Percentiles rank a stretch among this genome's conserved stretches.
Evolutionary conservation across 2,797 vertebrate genomes (phyloP).

Genomic region (Falco peregrinus): DNA sequence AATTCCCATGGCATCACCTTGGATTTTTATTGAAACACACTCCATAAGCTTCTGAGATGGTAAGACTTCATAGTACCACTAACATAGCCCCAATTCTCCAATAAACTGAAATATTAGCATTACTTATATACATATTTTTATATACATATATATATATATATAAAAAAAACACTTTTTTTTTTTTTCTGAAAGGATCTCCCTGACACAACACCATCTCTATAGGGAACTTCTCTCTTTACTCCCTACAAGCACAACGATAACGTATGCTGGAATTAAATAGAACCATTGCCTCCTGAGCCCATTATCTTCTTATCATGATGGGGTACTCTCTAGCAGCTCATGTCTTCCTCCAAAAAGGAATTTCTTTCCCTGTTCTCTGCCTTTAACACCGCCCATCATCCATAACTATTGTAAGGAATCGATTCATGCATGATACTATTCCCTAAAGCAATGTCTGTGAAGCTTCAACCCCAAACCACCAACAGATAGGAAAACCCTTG

Average conservation of each 20-base stretch:
- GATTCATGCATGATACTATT: not conserved
- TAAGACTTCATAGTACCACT: not conserved
- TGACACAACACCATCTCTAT: not conserved
- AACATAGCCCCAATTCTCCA: not conserved
- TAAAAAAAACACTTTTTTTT: too few relatives aligned
- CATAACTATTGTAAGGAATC: not conserved
- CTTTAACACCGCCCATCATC: not conserved
- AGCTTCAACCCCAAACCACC: not conserved
- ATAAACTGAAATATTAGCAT: not conserved
- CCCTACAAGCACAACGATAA: too few relatives aligned
- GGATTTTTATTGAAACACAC: not conserved
- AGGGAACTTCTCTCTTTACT: not conserved
- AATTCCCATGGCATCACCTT: not conserved
- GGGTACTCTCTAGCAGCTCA: too few relatives aligned
- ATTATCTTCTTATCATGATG: fast-evolving
- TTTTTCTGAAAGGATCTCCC: not conserved
- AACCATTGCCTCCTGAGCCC: not conserved
- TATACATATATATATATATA: too few relatives aligned
- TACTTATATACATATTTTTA: not conserved
- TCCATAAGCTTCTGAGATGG: not conserved
- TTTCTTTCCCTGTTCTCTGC: not conserved
- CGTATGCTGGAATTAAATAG: not conserved
- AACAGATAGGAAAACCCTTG: not conserved
- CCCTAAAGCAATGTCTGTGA: not conserved
- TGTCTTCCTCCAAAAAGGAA: not conserved